These are phyloP conservation scores for Resseliella maxima DNA, from an alignment of 2,888 invertebrate genomes.

Conservation along the genomic window DNA sequence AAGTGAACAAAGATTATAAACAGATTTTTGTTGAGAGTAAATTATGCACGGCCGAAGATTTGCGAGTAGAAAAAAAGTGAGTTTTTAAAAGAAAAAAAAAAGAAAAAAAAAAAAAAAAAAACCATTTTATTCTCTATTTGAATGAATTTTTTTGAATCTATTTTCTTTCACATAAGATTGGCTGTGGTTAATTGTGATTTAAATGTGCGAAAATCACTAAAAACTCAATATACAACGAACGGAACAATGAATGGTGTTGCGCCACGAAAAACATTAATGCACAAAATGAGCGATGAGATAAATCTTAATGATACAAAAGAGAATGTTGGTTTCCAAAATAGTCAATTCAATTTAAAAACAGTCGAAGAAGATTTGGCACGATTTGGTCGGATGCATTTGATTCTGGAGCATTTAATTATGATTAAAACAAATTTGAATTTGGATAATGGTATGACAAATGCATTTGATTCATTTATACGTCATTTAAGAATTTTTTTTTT, in stretches of 20 bases:
- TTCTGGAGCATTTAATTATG: conserved; percentile 65
- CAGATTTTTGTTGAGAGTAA: conserved; percentile 66
- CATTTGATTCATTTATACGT: neutral
- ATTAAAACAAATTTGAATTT: conserved; percentile 66
- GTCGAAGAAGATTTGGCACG: conserved; percentile 63
- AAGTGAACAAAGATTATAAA: conserved; percentile 66
- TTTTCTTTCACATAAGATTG: no score
- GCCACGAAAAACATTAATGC: conserved; percentile 32
- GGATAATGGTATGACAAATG: conserved; percentile 61
- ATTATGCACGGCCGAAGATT: conserved; percentile 64
- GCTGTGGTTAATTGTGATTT: neutral
- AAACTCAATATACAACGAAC: neutral
- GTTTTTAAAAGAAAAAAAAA: neutral
- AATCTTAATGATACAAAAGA: conserved; percentile 57
- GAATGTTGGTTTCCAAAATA: conserved; percentile 64
- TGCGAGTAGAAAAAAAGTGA: conserved; percentile 59
- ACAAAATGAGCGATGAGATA: neutral
- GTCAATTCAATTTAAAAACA: conserved; percentile 63
- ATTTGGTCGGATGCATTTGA: conserved; percentile 65
- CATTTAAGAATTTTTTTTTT: neutral
- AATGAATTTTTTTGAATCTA: neutral
- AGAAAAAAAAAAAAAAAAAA: neutral
- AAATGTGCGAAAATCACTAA: conserved; percentile 65
- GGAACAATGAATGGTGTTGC: neutral
- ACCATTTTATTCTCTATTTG: neutral